Evolutionary conservation across 2,888 invertebrate genomes (phyloP).

Genomic region (Acrobasis repandana): DNA sequence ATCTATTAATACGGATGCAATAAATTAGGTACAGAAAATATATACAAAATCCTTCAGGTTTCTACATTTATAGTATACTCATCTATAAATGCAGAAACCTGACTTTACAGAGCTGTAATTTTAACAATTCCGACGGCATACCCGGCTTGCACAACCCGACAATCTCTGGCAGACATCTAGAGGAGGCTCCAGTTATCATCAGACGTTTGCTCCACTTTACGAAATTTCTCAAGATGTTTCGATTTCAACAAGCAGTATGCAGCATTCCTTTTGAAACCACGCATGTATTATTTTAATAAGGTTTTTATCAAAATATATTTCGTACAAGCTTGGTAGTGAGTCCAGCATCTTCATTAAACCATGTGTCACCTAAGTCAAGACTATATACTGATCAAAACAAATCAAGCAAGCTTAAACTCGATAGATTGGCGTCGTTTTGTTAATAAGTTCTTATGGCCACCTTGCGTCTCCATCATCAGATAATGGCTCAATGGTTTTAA

Average conservation of each 20-base stretch:
- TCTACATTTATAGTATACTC: too few relatives aligned
- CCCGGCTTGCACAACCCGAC: conserved; percentile 47
- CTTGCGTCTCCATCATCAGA: too few relatives aligned
- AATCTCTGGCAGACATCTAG: conserved; percentile 46
- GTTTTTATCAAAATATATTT: too few relatives aligned
- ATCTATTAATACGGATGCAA: background rate
- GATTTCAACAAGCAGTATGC: conserved; percentile 7
- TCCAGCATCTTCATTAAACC: too few relatives aligned
- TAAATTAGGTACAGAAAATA: background rate
- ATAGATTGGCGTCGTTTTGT: too few relatives aligned
- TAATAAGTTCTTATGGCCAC: too few relatives aligned
- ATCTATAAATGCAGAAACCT: conserved; percentile 1
- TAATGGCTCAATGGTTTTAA: too few relatives aligned
- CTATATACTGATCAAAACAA: background rate
- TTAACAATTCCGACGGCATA: conserved; percentile 42
- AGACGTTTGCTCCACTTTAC: conserved; percentile 42
- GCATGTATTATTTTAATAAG: background rate
- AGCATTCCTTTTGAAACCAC: background rate
- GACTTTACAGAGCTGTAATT: conserved; percentile 1
- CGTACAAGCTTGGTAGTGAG: too few relatives aligned
- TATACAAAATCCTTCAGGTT: background rate
- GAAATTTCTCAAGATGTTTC: conserved; percentile 25
- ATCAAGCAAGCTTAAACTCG: background rate
- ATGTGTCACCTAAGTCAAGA: too few relatives aligned
- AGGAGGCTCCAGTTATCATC: conserved; percentile 45